A percentile compares a stretch with the other conserved stretches of the same genome.
These are phyloP conservation scores for Microtus oregoni DNA, from an alignment of 2,113 vertebrate species.

Conservation along the genomic window DNA sequence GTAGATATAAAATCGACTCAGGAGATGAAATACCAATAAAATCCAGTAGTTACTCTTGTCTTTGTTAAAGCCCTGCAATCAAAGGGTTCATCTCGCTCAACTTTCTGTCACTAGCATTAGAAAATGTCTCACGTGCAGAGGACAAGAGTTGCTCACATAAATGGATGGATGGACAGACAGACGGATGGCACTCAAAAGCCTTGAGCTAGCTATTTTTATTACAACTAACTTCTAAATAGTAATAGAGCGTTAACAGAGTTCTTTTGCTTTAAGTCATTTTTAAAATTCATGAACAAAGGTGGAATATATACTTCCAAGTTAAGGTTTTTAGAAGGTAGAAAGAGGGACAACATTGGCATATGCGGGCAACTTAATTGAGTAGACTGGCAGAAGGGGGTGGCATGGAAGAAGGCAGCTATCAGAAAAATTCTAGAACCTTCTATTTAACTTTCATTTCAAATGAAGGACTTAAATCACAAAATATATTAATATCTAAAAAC, in stretches of 20 bases:
- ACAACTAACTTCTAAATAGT: not conserved
- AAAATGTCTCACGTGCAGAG: not conserved
- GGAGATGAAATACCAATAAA: not conserved
- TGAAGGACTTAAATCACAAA: constrained; percentile 1
- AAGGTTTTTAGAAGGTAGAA: not conserved
- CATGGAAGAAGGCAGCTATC: not conserved
- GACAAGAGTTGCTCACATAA: not conserved
- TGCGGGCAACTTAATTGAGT: not conserved
- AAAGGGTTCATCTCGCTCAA: not conserved
- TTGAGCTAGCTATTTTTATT: not conserved
- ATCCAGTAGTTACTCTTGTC: not conserved
- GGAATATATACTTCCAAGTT: not conserved
- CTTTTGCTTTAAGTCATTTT: not conserved
- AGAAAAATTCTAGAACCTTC: not conserved
- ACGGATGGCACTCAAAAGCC: not conserved
- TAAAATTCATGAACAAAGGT: not conserved
- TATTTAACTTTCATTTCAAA: not conserved
- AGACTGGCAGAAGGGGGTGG: too few species aligned
- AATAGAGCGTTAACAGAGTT: not conserved
- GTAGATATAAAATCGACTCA: not conserved
- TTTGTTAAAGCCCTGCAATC: not conserved
- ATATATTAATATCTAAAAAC: not conserved
- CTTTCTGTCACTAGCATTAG: not conserved
- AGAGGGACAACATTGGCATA: not conserved
- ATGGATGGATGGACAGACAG: not conserved